These are phyloP conservation scores for Agrochola litura DNA, from an alignment of 2,888 invertebrate genomes.

Conservation along the genomic window DNA sequence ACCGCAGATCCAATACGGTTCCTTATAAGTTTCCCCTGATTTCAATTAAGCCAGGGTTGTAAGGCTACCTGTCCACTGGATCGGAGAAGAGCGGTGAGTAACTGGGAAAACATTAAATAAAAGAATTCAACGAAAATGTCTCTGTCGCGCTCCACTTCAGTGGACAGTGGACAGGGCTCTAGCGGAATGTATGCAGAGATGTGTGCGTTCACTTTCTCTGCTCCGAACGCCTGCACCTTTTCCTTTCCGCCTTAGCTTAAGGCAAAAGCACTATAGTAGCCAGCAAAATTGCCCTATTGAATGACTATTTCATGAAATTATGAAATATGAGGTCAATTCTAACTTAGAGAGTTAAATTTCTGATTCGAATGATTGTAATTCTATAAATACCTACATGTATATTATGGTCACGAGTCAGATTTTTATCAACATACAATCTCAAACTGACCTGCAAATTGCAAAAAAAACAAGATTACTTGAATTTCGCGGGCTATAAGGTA, in stretches of 20 bases:
- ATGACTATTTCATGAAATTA: neutral
- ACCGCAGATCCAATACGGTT: constrained; percentile 35
- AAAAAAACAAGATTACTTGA: neutral
- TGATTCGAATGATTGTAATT: neutral
- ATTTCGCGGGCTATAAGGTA: neutral
- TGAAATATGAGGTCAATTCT: neutral
- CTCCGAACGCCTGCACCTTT: neutral
- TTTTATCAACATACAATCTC: no score
- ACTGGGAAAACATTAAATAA: neutral
- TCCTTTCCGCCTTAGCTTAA: neutral
- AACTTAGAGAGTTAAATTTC: neutral
- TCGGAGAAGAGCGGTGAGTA: neutral
- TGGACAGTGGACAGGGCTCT: no score
- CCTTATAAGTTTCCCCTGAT: constrained; percentile 52
- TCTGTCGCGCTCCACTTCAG: neutral
- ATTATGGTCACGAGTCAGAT: neutral
- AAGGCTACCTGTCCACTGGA: constrained; percentile 8
- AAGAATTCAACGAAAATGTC: neutral
- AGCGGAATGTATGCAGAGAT: neutral
- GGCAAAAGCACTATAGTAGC: neutral
- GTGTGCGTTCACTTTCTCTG: neutral
- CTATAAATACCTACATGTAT: neutral
- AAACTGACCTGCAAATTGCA: neutral
- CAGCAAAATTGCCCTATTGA: neutral
- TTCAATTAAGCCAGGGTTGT: constrained; percentile 37